phyloP scores from a whole-genome alignment of 2,888 invertebrate species.

The Ferdinandea cuprea region DNA sequence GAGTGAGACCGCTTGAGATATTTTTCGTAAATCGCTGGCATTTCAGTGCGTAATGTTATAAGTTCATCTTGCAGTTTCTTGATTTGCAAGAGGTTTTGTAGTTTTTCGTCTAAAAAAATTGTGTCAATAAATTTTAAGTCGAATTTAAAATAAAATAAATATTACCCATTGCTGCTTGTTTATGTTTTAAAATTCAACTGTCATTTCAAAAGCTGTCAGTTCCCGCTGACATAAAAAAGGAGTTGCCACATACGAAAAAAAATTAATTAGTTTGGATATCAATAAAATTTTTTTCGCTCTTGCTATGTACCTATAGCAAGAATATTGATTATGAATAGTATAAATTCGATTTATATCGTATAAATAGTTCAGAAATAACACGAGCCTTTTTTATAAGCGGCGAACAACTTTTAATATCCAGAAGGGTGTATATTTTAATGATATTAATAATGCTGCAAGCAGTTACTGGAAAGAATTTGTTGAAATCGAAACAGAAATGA shows the following conservation, averaged over 20 bases:
- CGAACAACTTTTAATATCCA: no score
- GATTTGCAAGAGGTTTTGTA: slow-evolving; percentile 78
- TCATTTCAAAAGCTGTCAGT: slow-evolving; percentile 9
- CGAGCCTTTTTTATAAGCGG: no score
- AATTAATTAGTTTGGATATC: neutral
- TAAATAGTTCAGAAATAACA: no score
- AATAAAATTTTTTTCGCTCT: no score
- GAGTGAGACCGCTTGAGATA: slow-evolving; percentile 77
- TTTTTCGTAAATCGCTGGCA: slow-evolving; percentile 77
- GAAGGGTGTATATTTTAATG: no score
- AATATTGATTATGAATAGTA: no score
- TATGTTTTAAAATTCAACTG: slow-evolving; percentile 42
- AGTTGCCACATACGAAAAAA: slow-evolving; percentile 13
- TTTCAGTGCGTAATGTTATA: slow-evolving; percentile 76
- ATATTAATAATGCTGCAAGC: no score
- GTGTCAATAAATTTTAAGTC: neutral
- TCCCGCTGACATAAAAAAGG: neutral
- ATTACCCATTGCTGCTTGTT: slow-evolving; percentile 55
- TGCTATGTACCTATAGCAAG: no score
- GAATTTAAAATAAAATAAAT: neutral
- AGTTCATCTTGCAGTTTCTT: slow-evolving; percentile 77
- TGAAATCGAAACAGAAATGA: no score
- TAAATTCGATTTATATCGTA: no score
- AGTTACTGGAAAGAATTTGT: no score
- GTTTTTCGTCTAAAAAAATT: slow-evolving; percentile 77